Evolutionary conservation across 2,888 invertebrate genomes (phyloP).

Genomic region (Drosophila mercatorum): DNA sequence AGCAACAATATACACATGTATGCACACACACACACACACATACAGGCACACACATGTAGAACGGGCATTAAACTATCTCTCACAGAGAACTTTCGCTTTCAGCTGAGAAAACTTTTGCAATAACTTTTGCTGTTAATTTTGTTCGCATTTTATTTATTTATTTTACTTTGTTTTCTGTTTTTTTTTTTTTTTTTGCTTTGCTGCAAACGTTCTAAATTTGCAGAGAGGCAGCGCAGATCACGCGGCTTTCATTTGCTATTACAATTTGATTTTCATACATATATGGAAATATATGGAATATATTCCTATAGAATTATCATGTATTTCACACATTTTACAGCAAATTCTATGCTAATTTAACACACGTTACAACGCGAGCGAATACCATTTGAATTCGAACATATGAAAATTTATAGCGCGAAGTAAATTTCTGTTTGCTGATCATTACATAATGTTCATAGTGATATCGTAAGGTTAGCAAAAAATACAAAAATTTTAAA

Average conservation of each 20-base stretch:
- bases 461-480: background rate
- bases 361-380: background rate
- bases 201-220: slow-evolving; percentile 42
- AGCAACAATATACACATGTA: slow-evolving; percentile 23
- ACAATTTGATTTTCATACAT: slow-evolving; percentile 50
- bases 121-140: slow-evolving; percentile 55
- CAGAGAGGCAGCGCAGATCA: slow-evolving; percentile 33
- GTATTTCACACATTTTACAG: slow-evolving; percentile 41
- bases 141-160: slow-evolving; percentile 34
- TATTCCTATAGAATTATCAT: slow-evolving; percentile 11
- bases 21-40: slow-evolving; percentile 1
- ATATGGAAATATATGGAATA: slow-evolving; percentile 12
- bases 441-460: background rate
- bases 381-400: background rate
- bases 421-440: slow-evolving; percentile 1
- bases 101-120: slow-evolving; percentile 48
- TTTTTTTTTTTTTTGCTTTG: slow-evolving; percentile 1
- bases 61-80: slow-evolving; percentile 62
- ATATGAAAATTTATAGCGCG: background rate
- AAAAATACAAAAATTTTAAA: background rate
- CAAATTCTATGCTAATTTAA: slow-evolving; percentile 5
- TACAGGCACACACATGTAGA: slow-evolving; percentile 5
- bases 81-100: slow-evolving; percentile 64
- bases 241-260: slow-evolving; percentile 61
- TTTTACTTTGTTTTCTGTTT: slow-evolving; percentile 25